Evolutionary conservation across 2,888 invertebrate genomes (phyloP).

Genomic region (Cephonodes hylas): DNA sequence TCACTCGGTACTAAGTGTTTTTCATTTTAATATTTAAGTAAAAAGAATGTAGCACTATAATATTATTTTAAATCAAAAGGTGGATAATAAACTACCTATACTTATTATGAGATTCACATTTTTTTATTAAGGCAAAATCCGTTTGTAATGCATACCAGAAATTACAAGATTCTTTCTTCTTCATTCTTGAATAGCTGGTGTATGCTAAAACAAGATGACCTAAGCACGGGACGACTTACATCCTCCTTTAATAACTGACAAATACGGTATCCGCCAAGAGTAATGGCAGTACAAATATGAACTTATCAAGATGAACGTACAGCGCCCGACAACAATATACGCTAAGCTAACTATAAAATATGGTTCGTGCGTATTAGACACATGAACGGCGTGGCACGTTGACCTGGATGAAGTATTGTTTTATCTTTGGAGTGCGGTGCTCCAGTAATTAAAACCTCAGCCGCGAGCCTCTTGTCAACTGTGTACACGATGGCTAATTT

Average conservation of each 20-base stretch:
- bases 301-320: background rate
- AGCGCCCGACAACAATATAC: background rate
- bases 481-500: conserved; percentile 20
- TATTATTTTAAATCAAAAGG: no score
- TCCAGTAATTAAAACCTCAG: conserved; percentile 45
- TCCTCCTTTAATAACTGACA: background rate
- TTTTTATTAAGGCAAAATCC: no score
- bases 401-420: conserved; percentile 45
- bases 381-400: conserved; percentile 16
- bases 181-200: no score
- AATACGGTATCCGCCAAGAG: background rate
- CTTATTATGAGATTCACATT: no score
- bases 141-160: no score
- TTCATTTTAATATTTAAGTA: background rate
- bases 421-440: conserved; percentile 42
- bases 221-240: background rate
- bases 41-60: no score
- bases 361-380: conserved; percentile 4
- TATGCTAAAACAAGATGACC: background rate
- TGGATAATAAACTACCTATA: no score
- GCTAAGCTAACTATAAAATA: conserved; percentile 6
- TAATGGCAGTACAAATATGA: background rate
- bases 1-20: background rate
- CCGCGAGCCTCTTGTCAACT: conserved; percentile 28
- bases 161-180: no score